phyloP scores from a whole-genome alignment of 1,140 invertebrate species.

The Drosophila tsacasi region DNA sequence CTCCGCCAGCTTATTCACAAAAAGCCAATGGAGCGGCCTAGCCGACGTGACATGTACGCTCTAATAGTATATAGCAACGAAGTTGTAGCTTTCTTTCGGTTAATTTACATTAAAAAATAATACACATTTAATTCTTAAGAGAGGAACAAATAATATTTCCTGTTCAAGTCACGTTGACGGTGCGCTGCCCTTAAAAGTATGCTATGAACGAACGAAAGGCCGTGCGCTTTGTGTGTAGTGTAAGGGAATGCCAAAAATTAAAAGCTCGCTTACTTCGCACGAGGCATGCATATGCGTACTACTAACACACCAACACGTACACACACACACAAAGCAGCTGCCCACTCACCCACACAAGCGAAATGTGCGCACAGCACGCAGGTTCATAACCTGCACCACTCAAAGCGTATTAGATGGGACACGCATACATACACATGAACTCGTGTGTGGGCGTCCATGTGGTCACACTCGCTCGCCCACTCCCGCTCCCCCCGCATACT shows the following conservation, averaged over 20 bases:
- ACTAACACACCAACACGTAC: constrained; percentile 64
- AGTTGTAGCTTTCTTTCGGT: background rate
- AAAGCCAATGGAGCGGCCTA: constrained; percentile 36
- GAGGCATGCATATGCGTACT: constrained; percentile 76
- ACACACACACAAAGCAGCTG: constrained; percentile 31
- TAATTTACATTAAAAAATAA: background rate
- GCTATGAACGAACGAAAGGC: constrained; percentile 27
- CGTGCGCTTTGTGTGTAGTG: constrained; percentile 49
- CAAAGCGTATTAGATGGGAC: constrained; percentile 73
- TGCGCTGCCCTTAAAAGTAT: constrained; percentile 31
- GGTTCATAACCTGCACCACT: constrained; percentile 85
- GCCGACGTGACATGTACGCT: constrained; percentile 34
- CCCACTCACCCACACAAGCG: constrained; percentile 63
- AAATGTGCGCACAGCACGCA: constrained; percentile 70
- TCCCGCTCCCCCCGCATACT: constrained; percentile 21
- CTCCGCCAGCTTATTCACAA: constrained; percentile 64
- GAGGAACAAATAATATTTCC: background rate
- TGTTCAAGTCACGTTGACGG: background rate
- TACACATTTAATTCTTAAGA: background rate
- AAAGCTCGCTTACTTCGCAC: constrained; percentile 73
- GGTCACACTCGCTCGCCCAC: constrained; percentile 17
- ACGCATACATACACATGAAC: constrained; percentile 26
- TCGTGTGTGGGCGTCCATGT: constrained; percentile 28
- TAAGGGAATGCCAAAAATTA: constrained; percentile 80
- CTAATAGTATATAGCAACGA: background rate